These are phyloP conservation scores for Bombus confusus DNA, from an alignment of 1,140 invertebrate genomes.

Conservation along the genomic window DNA sequence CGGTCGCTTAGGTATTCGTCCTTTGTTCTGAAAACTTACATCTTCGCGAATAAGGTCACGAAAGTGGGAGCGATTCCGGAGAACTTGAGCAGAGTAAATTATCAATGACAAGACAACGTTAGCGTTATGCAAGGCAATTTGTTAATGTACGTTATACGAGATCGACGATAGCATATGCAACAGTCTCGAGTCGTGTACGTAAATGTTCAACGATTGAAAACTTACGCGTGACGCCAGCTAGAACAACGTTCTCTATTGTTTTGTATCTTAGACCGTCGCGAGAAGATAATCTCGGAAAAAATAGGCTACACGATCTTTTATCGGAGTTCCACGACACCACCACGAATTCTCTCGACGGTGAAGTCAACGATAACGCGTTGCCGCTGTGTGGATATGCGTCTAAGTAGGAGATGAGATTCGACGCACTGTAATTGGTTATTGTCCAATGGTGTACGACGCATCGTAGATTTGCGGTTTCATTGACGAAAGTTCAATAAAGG, in stretches of 20 bases:
- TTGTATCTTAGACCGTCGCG: conserved; percentile 3
- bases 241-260: conserved; percentile 57
- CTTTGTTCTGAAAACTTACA: background rate
- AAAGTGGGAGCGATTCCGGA: background rate
- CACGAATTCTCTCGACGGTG: background rate
- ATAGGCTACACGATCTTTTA: conserved; percentile 54
- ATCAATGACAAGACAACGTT: background rate
- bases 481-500: background rate
- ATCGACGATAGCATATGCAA: background rate
- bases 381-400: background rate
- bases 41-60: background rate
- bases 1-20: background rate
- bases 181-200: conserved; percentile 22
- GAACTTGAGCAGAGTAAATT: background rate
- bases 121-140: background rate
- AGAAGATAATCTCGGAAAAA: conserved; percentile 59
- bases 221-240: conserved; percentile 18
- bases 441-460: too few relatives aligned
- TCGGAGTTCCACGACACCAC: conserved; percentile 24
- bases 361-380: conserved; percentile 20
- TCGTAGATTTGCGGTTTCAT: conserved; percentile 6
- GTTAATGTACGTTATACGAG: background rate
- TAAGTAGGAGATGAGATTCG: background rate
- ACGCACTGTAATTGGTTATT: background rate
- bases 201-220: conserved; percentile 37